These are phyloP conservation scores for Xyrauchen texanus DNA, from an alignment of 2,113 vertebrate species.

Conservation along the genomic window DNA sequence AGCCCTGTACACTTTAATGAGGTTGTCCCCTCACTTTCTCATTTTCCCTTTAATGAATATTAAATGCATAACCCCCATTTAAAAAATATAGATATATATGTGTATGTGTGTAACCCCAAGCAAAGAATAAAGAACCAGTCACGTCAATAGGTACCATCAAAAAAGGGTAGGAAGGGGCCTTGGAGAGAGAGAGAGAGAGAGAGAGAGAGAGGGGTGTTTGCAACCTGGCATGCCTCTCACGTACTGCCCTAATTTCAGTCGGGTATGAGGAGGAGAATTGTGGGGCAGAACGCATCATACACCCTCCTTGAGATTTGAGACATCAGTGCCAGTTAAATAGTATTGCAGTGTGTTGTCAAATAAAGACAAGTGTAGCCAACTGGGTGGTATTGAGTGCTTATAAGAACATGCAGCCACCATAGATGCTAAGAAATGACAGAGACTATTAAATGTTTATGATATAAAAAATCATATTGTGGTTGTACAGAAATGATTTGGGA, in stretches of 20 bases:
- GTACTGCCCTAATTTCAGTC: slow-evolving; percentile 63
- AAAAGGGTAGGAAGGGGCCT: not conserved
- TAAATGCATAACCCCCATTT: slow-evolving; percentile 32
- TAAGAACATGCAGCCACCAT: not conserved
- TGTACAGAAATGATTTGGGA: not conserved
- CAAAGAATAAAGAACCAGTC: slow-evolving; percentile 35
- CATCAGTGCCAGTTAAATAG: slow-evolving; percentile 25
- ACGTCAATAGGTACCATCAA: slow-evolving; percentile 5
- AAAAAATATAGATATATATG: not conserved
- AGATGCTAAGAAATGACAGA: no score
- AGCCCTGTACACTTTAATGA: slow-evolving; percentile 44
- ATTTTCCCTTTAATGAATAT: slow-evolving; percentile 43
- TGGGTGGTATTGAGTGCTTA: slow-evolving; percentile 10
- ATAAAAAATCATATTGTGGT: not conserved
- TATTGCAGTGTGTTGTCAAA: not conserved
- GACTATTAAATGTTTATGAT: no score
- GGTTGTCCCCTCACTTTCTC: slow-evolving; percentile 29
- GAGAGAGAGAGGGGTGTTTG: not conserved
- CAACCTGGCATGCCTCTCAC: slow-evolving; percentile 56
- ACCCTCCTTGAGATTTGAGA: slow-evolving; percentile 25
- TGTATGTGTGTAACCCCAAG: slow-evolving; percentile 34
- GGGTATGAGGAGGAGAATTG: slow-evolving; percentile 46
- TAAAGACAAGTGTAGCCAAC: slow-evolving; percentile 6
- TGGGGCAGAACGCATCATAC: slow-evolving; percentile 39
- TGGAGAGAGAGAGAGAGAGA: not conserved